Percentiles rank a stretch among this genome's conserved stretches.
phyloP scores from a whole-genome alignment of 2,888 invertebrate genomes.

The Spodoptera exigua region DNA sequence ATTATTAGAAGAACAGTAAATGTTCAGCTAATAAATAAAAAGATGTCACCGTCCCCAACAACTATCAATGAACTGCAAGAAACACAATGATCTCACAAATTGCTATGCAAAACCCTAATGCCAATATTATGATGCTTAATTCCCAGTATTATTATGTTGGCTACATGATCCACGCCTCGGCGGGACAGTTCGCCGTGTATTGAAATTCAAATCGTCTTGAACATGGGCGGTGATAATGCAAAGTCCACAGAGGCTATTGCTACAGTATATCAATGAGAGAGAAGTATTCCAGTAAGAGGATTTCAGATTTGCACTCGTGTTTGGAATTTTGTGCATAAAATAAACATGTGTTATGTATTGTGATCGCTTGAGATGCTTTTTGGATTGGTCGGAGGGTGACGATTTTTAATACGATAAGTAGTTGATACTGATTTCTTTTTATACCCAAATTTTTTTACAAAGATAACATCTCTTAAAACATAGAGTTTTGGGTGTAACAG shows the following conservation, averaged over 20 bases:
- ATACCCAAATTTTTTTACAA: too few species aligned
- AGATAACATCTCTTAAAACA: too few species aligned
- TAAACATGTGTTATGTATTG: constrained; percentile 29
- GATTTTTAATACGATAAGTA: too few species aligned
- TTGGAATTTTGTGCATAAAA: constrained; percentile 42
- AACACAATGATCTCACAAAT: constrained; percentile 26
- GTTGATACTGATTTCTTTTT: too few species aligned
- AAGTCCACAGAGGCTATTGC: constrained; percentile 63
- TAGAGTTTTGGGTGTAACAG: too few species aligned
- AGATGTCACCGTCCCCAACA: neutral
- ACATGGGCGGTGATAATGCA: constrained; percentile 69
- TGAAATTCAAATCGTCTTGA: constrained; percentile 72
- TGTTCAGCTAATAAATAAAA: too few species aligned
- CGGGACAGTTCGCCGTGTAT: constrained; percentile 57
- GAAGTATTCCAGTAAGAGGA: constrained; percentile 59
- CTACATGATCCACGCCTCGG: constrained; percentile 41
- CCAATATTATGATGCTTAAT: constrained; percentile 50
- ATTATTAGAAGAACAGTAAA: too few species aligned
- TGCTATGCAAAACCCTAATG: constrained; percentile 45
- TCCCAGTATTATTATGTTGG: constrained; percentile 36
- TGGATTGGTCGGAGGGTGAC: too few species aligned
- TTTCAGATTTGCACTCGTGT: constrained; percentile 50
- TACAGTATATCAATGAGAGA: constrained; percentile 71
- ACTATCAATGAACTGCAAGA: constrained; percentile 20
- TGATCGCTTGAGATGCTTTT: constrained; percentile 2